Percentiles rank a stretch among this genome's conserved stretches.
Conservation (phyloP, 2,797 vertebrate genomes). For the Distichodus sexfasciatus region DNA sequence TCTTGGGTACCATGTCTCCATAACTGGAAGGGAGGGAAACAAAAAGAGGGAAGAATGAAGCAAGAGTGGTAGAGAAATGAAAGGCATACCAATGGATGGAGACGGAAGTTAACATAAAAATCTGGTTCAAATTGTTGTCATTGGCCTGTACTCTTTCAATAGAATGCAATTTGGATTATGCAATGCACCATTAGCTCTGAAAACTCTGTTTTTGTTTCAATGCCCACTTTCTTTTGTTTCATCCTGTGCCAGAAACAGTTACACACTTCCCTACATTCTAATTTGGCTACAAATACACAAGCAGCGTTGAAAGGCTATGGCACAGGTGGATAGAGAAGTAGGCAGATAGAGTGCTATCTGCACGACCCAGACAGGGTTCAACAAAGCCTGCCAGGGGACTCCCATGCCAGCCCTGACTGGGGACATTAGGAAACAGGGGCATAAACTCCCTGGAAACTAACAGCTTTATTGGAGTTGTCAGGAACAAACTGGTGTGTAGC, state of each 20-base stretch:
- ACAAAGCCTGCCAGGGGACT: constrained; percentile 49
- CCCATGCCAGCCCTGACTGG: constrained; percentile 25
- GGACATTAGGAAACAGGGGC: constrained; percentile 23
- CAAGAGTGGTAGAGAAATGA: not conserved
- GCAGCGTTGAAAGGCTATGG: not conserved
- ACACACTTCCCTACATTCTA: constrained; percentile 22
- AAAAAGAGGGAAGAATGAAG: not conserved
- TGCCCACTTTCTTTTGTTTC: not conserved
- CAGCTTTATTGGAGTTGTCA: constrained; percentile 27
- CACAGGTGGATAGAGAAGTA: constrained; percentile 14
- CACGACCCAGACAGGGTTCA: constrained; percentile 36
- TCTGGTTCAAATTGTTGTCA: not conserved
- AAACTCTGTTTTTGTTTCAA: not conserved
- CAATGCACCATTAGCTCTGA: not conserved
- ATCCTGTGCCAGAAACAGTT: not conserved
- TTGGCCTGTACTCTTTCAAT: not conserved
- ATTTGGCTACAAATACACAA: constrained; percentile 12
- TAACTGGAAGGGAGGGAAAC: constrained; percentile 72
- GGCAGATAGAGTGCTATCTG: constrained; percentile 31
- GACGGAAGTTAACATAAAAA: constrained; percentile 4
- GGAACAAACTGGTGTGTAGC: constrained; percentile 14
- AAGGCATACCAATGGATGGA: constrained; percentile 2
- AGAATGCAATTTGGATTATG: not conserved
- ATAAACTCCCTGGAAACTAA: constrained; percentile 21
- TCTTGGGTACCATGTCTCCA: constrained; percentile 99